Conservation (phyloP, 2,113 vertebrate species). For the Daphoenositta chrysoptera region DNA sequence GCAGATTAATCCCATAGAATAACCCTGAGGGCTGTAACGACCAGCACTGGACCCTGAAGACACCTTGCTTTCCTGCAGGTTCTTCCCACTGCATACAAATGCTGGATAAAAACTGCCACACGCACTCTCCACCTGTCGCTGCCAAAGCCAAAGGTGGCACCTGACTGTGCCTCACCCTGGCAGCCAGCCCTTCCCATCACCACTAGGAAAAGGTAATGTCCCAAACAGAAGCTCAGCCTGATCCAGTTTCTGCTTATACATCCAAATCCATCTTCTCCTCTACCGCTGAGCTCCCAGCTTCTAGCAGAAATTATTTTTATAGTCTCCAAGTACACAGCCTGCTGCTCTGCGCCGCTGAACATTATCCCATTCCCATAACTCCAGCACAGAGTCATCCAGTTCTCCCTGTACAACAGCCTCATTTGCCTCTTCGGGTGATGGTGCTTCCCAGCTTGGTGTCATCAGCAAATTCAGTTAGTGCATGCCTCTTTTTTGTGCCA, state of each 20-base stretch:
- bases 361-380: not conserved
- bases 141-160: not conserved
- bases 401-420: not conserved
- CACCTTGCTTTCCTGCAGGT: not conserved
- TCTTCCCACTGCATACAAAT: not conserved
- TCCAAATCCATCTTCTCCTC: not conserved
- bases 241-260: not conserved
- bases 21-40: not conserved
- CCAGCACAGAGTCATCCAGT: not conserved
- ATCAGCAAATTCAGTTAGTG: not conserved
- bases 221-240: not conserved
- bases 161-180: rapidly evolving
- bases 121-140: not conserved
- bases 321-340: not conserved
- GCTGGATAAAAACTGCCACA: not conserved
- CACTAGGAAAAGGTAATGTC: not conserved
- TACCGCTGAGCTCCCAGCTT: not conserved
- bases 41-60: not conserved
- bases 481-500: not conserved
- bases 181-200: not conserved
- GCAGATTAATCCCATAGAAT: not conserved
- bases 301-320: not conserved
- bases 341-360: not conserved
- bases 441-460: not conserved
- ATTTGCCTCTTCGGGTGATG: not conserved